Evolutionary conservation across 2,113 vertebrate species (phyloP).

Genomic region (Ranitomeya variabilis): DNA sequence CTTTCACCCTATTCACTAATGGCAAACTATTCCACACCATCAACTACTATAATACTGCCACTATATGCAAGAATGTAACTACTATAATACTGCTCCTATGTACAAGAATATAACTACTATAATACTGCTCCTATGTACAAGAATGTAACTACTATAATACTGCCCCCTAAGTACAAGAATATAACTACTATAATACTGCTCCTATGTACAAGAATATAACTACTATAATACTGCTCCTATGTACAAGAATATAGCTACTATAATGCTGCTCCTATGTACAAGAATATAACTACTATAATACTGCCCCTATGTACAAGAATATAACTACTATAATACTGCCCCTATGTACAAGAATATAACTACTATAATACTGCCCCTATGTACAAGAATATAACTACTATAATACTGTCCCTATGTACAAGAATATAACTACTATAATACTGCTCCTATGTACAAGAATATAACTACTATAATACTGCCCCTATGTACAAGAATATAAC

Average conservation of each 20-base stretch:
- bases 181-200: conserved; percentile 11
- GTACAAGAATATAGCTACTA: neutral
- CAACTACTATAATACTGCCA: neutral
- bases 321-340: too few species aligned
- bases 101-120: conserved; percentile 8
- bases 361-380: too few species aligned
- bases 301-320: too few species aligned
- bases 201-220: neutral
- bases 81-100: neutral
- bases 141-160: conserved; percentile 6
- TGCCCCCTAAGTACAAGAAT: neutral
- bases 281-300: too few species aligned
- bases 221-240: neutral
- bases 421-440: too few species aligned
- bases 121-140: conserved; percentile 3
- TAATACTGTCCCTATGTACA: too few species aligned
- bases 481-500: too few species aligned
- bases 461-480: too few species aligned
- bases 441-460: too few species aligned
- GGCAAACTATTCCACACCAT: neutral
- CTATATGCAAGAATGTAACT: neutral
- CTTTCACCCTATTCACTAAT: neutral
- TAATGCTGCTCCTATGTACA: too few species aligned
- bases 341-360: too few species aligned
- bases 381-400: too few species aligned